A percentile compares a stretch with the other conserved stretches of the same genome.
phyloP scores from a whole-genome alignment of 2,113 vertebrate species.

The Mastomys coucha region DNA sequence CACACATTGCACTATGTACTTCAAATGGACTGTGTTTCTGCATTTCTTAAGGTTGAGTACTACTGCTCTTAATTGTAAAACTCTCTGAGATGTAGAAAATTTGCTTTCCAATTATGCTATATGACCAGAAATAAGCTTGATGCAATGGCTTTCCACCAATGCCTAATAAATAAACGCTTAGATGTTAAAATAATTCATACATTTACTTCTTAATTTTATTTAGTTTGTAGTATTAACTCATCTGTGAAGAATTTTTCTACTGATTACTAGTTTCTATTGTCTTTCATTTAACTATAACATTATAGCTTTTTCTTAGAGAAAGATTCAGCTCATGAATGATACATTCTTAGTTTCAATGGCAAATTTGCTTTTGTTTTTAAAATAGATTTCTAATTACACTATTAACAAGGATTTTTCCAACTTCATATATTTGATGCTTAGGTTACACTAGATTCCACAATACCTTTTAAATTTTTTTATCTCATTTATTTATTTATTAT shows the following conservation, averaged over 20 bases:
- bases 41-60: neutral
- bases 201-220: neutral
- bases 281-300: neutral
- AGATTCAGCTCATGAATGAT: neutral
- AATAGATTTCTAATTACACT: neutral
- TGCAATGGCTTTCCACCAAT: neutral
- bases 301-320: neutral
- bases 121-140: neutral
- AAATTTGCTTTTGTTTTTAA: neutral
- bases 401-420: neutral
- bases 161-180: neutral
- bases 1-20: neutral
- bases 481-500: neutral
- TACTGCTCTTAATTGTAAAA: neutral
- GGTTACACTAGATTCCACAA: neutral
- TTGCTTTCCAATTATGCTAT: neutral
- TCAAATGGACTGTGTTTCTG: neutral
- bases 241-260: neutral
- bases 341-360: neutral
- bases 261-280: neutral
- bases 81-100: neutral
- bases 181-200: neutral
- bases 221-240: neutral
- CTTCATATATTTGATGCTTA: neutral
- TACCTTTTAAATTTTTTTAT: neutral